Evolutionary conservation across 2,888 invertebrate species (phyloP).

Genomic region (Sphaerophoria rueppellii): DNA sequence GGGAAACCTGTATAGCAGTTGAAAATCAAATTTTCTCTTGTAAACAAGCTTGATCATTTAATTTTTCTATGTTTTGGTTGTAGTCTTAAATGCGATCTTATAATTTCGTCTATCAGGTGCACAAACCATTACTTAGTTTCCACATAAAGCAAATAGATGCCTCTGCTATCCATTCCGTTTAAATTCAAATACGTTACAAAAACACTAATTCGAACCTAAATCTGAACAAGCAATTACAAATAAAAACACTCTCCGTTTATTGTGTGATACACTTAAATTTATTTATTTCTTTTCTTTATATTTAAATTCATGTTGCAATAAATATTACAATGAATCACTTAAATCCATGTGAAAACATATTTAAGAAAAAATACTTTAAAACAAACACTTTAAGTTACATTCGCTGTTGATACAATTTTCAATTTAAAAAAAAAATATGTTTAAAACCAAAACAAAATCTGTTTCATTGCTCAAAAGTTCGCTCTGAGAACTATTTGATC

Average conservation of each 20-base stretch:
- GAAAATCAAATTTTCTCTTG: neutral
- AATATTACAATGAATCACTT: slow-evolving; percentile 68
- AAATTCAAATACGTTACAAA: neutral
- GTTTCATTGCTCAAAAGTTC: slow-evolving; percentile 3
- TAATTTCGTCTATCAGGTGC: neutral
- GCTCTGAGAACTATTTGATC: slow-evolving; percentile 10
- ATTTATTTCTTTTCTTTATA: slow-evolving; percentile 54
- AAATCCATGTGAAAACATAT: slow-evolving; percentile 47
- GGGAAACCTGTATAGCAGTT: too few relatives aligned
- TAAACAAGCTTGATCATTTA: neutral
- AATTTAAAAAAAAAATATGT: neutral
- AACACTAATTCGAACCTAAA: neutral
- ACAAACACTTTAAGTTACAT: slow-evolving; percentile 28
- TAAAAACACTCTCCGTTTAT: slow-evolving; percentile 31
- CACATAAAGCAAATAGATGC: neutral
- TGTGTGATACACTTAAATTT: slow-evolving; percentile 68
- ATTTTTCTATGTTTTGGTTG: neutral
- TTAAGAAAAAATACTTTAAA: slow-evolving; percentile 41
- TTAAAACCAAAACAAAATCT: slow-evolving; percentile 6
- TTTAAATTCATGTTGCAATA: slow-evolving; percentile 68
- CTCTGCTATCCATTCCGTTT: neutral
- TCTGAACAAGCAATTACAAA: neutral
- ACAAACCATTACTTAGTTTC: neutral
- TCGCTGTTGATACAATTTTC: slow-evolving; percentile 47
- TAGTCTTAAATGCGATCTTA: neutral